Base-by-base conservation (phyloP, 1,140 invertebrate genomes). In the Drosophila pseudoobscura region DNA sequence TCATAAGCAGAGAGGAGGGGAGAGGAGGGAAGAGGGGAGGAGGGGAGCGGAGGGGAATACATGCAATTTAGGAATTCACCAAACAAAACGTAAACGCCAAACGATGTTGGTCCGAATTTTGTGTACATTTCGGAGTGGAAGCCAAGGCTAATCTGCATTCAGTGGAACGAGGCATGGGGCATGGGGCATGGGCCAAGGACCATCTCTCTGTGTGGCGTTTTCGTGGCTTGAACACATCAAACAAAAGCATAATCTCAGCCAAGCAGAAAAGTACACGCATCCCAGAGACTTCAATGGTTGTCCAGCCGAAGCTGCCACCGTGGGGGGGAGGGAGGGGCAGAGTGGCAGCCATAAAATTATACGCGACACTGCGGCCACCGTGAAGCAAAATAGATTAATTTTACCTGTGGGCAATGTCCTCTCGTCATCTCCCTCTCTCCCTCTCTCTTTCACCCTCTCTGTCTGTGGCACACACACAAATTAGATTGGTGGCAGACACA, bases 311-410 rank as follows among this genome's bases (percentile, higher is more conserved):
- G 35, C 35, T 11, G 35, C 35, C 4, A 44, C 24, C 9, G 26
- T n/a, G 17, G 15, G 2, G 29, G 15, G 15, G 15, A 15, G 15
- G 26, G 55, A 15, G 15, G 26, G 55, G 44, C 13, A 39, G 13
- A 8, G 17, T 31, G 31, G 49, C 58, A 78, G 22, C 39, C 73
- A 75, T 75, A 82, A 87, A 85, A 87, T 87, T 85, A 87, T 85
- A 87, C 76, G 82, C 82, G 82, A 85, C 82, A 71, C 68, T 87
- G 82, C 77, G 82, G 78, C 82, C 82, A 85, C 78, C 78, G 83
- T 87, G 69, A 87, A 87, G 74, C 76, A 85, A 87, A 85, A 87
- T 85, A 85, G 82, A 85, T 85, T 85, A 85, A 87, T 85, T 85
- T 85, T 85, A 85, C 82, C 82, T 85, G 82, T 75, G 82, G 82